Base-by-base conservation (phyloP, 2,113 vertebrate genomes). In the Chaetops frenatus region DNA sequence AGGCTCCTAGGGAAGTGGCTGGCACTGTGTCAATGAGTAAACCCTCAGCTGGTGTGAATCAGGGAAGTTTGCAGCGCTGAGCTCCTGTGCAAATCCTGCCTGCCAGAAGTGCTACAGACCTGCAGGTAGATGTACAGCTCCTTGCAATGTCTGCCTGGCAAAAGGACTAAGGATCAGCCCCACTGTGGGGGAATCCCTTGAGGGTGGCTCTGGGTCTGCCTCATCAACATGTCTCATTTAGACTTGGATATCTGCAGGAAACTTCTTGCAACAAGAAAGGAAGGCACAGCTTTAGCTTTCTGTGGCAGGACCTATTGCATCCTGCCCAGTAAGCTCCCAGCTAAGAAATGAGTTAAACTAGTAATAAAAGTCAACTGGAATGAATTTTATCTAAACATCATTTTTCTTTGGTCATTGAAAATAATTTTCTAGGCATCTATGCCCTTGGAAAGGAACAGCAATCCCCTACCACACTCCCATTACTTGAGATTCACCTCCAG, bases 401-500 rank as follows among this genome's bases (percentile, higher is more conserved):
- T 71, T 91, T 92, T 84, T 71, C 31, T 81, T 89, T 79, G 36
- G 72, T n/a, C 0, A 1, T 11, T 71, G 38, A 66, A 92, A 88
- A 81, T 81, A 8, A 51, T 84, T 94, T 94, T n/a, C 73, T 72
- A 60, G 48, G 44, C 81, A 60, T 36, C 83, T 62, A 44, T 1
- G 0, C 35, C n/a, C 25, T 89, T 0, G 0, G 40, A 44, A 67
- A 40, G 33, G 56, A 94, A 48, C 40, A 79, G 81, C 56, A 53
- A 72, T 53, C 91, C 77, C 86, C 88, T 69, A 42, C 77, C 0
- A 0, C 4, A 1, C 72, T 86, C 81, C 88, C 36, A 10, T 92
- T 94, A 88, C 81, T 93, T 14, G 4, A 93, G 74, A 91, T 93
- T 79, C 86, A 95, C 86, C 72, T 95, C 94, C 91, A 91, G 88